A percentile compares a stretch with the other conserved stretches of the same genome.
These are phyloP conservation scores for Paralichthys olivaceus DNA, from an alignment of 2,113 vertebrate species.

Conservation along the genomic window DNA sequence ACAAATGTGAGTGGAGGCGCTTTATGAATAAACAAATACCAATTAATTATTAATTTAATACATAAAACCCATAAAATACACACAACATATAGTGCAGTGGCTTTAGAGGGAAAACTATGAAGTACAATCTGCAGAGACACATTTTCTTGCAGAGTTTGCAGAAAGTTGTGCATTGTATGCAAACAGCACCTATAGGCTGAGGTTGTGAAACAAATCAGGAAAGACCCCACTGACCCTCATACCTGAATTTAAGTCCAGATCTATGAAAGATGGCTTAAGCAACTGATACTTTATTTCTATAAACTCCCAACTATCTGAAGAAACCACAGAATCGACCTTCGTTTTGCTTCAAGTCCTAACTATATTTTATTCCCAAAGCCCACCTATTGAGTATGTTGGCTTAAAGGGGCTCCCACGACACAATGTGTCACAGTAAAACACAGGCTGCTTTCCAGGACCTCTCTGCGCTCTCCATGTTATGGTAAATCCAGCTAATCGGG, in stretches of 20 bases:
- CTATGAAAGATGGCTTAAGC: not conserved
- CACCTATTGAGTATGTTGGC: not conserved
- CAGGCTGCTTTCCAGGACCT: not conserved
- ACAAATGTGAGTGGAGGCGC: not conserved
- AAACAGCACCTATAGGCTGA: not conserved
- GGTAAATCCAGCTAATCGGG: not conserved
- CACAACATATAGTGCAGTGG: not conserved
- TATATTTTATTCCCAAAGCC: not conserved
- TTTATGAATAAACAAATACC: slow-evolving; percentile 5
- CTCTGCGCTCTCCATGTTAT: slow-evolving; percentile 1
- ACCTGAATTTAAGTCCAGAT: not conserved
- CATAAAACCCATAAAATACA: not conserved
- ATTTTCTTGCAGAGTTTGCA: not conserved
- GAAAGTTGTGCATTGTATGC: not conserved
- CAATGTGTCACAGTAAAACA: not conserved
- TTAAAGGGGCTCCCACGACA: not conserved
- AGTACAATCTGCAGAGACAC: not conserved
- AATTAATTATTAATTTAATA: not conserved
- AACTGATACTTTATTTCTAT: not conserved
- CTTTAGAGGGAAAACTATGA: not conserved
- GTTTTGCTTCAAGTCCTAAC: too few species aligned
- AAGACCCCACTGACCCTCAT: not conserved
- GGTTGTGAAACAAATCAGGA: not conserved
- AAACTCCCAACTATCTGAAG: not conserved
- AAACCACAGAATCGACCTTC: not conserved